Conservation (phyloP, 2,113 vertebrate genomes). For the Aythya baeri region DNA sequence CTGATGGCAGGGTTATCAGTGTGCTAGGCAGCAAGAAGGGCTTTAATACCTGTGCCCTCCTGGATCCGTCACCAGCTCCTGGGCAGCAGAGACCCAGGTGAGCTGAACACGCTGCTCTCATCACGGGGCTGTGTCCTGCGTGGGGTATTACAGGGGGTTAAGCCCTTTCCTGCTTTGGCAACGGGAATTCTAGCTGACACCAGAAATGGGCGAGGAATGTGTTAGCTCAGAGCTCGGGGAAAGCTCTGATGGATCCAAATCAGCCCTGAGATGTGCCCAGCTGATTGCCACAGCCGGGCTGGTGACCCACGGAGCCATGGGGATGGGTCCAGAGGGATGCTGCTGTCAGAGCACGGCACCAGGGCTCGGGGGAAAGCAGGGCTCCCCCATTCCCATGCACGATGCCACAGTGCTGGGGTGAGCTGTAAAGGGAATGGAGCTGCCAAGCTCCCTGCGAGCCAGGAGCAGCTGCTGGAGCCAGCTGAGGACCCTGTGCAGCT, state of each 20-base stretch:
- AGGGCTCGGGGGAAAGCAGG: not conserved
- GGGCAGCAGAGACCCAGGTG: not conserved
- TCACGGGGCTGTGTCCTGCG: not conserved
- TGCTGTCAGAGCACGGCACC: not conserved
- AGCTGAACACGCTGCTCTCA: not conserved
- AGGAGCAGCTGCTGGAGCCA: not conserved
- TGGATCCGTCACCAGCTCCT: not conserved
- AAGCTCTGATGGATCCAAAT: not conserved
- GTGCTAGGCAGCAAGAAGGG: not conserved
- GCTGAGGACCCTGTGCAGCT: not conserved
- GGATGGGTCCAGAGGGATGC: not conserved
- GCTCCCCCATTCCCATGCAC: not conserved
- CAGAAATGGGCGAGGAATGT: not conserved
- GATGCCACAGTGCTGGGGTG: not conserved
- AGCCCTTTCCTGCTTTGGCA: not conserved
- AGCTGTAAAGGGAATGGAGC: not conserved
- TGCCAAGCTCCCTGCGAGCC: not conserved
- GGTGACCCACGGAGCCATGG: not conserved
- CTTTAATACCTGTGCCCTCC: not conserved
- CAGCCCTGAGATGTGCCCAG: accelerated
- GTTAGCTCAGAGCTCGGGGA: not conserved
- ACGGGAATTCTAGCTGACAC: not conserved
- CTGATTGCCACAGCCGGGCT: not conserved
- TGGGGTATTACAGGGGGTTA: accelerated
- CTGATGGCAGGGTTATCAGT: not conserved